A percentile compares a stretch with the other conserved stretches of the same genome.
Evolutionary conservation across 2,888 invertebrate species (phyloP).

Genomic region (Chaitophorus viminalis): DNA sequence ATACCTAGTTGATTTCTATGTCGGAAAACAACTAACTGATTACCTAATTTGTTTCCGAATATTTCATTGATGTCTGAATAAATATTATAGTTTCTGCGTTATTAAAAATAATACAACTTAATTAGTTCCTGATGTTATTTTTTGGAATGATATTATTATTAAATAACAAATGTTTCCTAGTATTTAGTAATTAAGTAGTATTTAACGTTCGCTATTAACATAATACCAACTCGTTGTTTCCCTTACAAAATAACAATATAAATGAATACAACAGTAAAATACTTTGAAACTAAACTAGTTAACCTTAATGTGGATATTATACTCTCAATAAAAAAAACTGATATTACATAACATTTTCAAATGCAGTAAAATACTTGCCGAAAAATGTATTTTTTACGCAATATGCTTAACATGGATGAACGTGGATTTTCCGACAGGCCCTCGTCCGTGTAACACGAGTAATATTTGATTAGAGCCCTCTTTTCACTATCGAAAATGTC

Average conservation of each 20-base stretch:
- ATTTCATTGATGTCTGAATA: too few species aligned
- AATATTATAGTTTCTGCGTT: too few species aligned
- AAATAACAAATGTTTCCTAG: neutral
- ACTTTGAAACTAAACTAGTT: too few species aligned
- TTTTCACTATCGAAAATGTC: neutral
- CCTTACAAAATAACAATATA: neutral
- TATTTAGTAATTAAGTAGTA: too few species aligned
- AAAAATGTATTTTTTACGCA: too few species aligned
- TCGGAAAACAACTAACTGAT: neutral
- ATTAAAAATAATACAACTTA: too few species aligned
- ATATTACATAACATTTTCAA: too few species aligned
- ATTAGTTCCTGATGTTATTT: neutral
- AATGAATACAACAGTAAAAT: neutral
- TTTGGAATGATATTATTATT: neutral
- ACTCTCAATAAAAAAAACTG: too few species aligned
- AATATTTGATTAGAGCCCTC: neutral
- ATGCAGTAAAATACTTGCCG: too few species aligned
- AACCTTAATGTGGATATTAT: too few species aligned
- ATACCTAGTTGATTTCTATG: neutral
- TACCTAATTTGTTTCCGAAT: too few species aligned
- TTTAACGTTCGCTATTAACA: neutral
- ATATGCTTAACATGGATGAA: too few species aligned
- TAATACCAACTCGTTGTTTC: neutral
- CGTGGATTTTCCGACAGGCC: neutral
- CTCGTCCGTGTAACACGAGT: neutral